These are phyloP conservation scores for Irena cyanogastra DNA, from an alignment of 2,113 vertebrate species.

Conservation along the genomic window DNA sequence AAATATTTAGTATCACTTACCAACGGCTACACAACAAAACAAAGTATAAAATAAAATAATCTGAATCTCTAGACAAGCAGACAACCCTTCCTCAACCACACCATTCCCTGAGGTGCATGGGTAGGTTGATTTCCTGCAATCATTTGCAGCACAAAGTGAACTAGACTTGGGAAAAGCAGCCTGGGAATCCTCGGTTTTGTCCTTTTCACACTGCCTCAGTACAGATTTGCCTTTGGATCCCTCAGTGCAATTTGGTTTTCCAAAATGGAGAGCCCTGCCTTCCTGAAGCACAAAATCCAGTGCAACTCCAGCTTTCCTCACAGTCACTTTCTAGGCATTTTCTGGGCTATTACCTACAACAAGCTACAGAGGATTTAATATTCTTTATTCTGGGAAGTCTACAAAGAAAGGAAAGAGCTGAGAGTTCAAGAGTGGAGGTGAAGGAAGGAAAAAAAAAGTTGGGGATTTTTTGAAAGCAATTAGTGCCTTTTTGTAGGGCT, in stretches of 20 bases:
- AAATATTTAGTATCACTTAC: not conserved
- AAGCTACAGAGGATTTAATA: not conserved
- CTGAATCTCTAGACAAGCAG: not conserved
- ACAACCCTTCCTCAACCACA: not conserved
- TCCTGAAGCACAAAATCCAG: not conserved
- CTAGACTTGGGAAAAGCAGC: not conserved
- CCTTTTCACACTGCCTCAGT: fast-evolving
- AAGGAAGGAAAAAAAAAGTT: not conserved
- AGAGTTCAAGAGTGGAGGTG: not conserved
- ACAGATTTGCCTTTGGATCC: not conserved
- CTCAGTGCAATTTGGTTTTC: not conserved
- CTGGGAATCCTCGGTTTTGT: not conserved
- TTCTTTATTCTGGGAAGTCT: not conserved
- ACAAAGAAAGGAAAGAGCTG: not conserved
- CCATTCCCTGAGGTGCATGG: not conserved
- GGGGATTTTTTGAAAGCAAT: not conserved
- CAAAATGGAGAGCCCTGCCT: not conserved
- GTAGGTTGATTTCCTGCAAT: not conserved
- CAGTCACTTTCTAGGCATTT: not conserved
- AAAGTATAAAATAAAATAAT: not conserved
- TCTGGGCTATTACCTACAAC: not conserved
- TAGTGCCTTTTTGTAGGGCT: not conserved
- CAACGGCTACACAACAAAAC: not conserved
- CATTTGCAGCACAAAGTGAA: not conserved
- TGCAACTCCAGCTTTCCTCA: not conserved